Base-by-base conservation (phyloP, 30 jellyfish, hydroid and myxozoan genomes). In the Aurelia sp. region DNA sequence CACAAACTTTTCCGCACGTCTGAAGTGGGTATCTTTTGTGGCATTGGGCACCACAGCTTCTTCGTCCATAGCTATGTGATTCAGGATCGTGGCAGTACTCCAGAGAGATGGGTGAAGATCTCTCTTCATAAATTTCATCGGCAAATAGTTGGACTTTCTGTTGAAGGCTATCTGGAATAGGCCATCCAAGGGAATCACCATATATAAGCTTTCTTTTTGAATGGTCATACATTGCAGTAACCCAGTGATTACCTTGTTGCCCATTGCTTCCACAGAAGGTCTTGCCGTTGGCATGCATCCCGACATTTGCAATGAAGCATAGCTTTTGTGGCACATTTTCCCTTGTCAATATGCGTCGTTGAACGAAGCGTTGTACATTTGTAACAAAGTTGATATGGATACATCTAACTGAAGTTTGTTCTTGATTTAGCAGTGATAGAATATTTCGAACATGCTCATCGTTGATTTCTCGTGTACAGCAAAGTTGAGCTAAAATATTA, bases 291-390 rank as follows among this genome's bases (percentile, higher is more conserved):
- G 27, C 67, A 5, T 20, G 27, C 67, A 58, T 58, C 67, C 67
- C 67, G 13, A 58, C 24, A 58, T 58, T 58, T 17, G 27, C 67
- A 5, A 58, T 58, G 67, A 58, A 58, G 24, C 67, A 58, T 4
- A 58, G 67, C 21, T 4, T 58, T 58, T 58, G 67, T 58, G 67
- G 67, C 67, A 58, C 67, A 58, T 58, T 58, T 58, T 17, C 16
- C 5, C 16, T 2, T 16, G 21, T 58, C 33, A 27, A 27, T 16
- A 58, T 58, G 27, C 27, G 21, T 16, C 67, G 67, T 20, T 58
- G 67, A 20, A 58, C 67, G 13, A 16, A 58, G 16, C 67, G 27
- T 58, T 17, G 67, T 10, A 58, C 21, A 58, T 58, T 58, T 4
- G 27, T 58, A 20, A 58, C 27, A 20, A 16, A 58, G 27, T 58